Percentiles rank a stretch among this genome's conserved stretches.
These are phyloP conservation scores for Nannoperca australis DNA, from an alignment of 2,797 vertebrate genomes.

Conservation along the genomic window DNA sequence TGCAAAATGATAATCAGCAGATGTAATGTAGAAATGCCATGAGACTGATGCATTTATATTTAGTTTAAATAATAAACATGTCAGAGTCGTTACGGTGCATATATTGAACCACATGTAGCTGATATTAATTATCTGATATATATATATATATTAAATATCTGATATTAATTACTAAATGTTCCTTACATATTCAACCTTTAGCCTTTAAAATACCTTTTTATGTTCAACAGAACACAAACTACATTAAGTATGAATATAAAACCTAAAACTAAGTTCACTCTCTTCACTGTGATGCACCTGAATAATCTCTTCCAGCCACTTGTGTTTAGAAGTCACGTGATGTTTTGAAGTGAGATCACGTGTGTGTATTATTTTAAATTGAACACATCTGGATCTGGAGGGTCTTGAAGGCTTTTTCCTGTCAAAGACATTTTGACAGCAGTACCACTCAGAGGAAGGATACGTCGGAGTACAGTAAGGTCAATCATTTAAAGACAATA, in stretches of 20 bases:
- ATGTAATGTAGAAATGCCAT: not conserved
- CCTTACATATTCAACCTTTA: no score
- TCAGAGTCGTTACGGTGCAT: not conserved
- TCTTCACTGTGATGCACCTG: not conserved
- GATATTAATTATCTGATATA: no score
- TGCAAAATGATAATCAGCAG: not conserved
- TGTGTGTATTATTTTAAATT: not conserved
- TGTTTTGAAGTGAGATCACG: not conserved
- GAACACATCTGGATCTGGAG: not conserved
- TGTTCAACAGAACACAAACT: not conserved
- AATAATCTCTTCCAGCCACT: not conserved
- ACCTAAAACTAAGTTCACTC: not conserved
- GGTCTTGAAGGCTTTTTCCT: no score
- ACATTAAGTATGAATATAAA: not conserved
- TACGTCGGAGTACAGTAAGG: not conserved
- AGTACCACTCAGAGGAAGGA: not conserved
- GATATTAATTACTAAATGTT: no score
- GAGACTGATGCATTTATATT: not conserved
- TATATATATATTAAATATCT: no score
- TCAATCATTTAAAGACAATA: not conserved
- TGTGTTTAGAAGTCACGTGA: not conserved
- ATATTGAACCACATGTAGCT: not conserved
- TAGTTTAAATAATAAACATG: not conserved
- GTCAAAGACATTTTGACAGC: not conserved
- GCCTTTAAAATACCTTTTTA: no score